Percentiles rank a stretch among this genome's conserved stretches.
phyloP scores from a whole-genome alignment of 2,113 vertebrate genomes.

The Hippocampus abdominalis region DNA sequence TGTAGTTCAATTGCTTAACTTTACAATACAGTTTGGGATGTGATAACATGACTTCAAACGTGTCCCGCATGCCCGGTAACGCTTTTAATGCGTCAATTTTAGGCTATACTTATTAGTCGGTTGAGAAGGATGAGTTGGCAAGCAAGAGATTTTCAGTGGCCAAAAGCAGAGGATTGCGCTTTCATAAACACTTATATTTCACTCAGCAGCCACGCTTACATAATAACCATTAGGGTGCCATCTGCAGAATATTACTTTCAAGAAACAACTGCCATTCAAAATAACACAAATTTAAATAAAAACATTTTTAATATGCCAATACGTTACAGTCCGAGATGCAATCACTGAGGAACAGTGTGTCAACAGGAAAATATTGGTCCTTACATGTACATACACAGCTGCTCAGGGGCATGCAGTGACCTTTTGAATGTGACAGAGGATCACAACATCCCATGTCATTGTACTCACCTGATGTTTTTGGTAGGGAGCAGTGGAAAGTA shows the following conservation, averaged over 20 bases:
- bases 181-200: conserved; percentile 6
- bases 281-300: not conserved
- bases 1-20: too few species aligned
- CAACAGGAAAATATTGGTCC: not conserved
- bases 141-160: not conserved
- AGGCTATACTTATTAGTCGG: not conserved
- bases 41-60: not conserved
- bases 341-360: not conserved
- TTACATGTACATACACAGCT: not conserved
- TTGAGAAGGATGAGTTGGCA: not conserved
- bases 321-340: not conserved
- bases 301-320: not conserved
- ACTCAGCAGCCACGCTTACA: not conserved
- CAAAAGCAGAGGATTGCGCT: not conserved
- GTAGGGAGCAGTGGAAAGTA: too few species aligned
- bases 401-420: not conserved
- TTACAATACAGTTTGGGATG: not conserved
- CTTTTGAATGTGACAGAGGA: too few species aligned
- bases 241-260: not conserved
- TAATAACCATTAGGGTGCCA: not conserved
- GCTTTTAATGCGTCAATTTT: not conserved
- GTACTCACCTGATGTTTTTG: too few species aligned
- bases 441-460: too few species aligned
- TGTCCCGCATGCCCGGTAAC: not conserved
- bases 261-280: not conserved